phyloP scores from a whole-genome alignment of 2,888 invertebrate genomes.

The Metopia argyrocephala region DNA sequence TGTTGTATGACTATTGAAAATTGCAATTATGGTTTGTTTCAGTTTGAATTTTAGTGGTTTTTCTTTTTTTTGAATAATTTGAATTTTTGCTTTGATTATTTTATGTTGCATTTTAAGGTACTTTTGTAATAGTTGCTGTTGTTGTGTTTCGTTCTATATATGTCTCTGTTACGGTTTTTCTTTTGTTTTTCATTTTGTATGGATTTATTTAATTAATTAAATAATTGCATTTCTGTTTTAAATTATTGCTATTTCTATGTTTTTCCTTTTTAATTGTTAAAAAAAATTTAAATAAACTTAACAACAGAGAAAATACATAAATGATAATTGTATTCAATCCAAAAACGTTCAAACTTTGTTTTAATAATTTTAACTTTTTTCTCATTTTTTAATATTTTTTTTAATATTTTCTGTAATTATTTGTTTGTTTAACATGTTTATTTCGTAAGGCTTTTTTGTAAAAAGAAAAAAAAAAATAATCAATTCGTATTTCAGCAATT shows the following conservation, averaged over 20 bases:
- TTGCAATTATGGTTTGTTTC: conserved; percentile 27
- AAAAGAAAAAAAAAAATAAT: conserved; percentile 34
- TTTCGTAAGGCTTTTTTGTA: conserved; percentile 58
- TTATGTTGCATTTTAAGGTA: conserved; percentile 60
- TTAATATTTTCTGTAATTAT: conserved; percentile 7
- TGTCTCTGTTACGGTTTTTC: conserved; percentile 12
- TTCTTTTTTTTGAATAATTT: conserved; percentile 39
- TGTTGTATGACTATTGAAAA: conserved; percentile 50
- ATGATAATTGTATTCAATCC: conserved; percentile 70
- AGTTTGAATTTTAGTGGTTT: conserved; percentile 17
- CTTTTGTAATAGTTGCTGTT: conserved; percentile 59
- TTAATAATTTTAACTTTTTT: conserved; percentile 29
- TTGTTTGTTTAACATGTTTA: conserved; percentile 53
- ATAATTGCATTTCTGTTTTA: conserved; percentile 56
- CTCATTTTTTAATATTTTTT: conserved; percentile 37
- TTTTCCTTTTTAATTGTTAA: conserved; percentile 13
- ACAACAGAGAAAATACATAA: background rate
- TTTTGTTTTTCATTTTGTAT: conserved; percentile 1
- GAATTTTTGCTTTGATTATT: conserved; percentile 56
- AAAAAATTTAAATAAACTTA: conserved; percentile 14
- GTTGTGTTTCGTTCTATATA: conserved; percentile 9
- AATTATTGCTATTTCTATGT: background rate
- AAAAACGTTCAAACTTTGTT: conserved; percentile 77
- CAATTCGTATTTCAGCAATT: conserved; percentile 50
- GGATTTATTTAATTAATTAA: conserved; percentile 14